Evolutionary conservation across 64 coral and sea anemone genomes (phyloP).

Genomic region (Montipora foliosa): DNA sequence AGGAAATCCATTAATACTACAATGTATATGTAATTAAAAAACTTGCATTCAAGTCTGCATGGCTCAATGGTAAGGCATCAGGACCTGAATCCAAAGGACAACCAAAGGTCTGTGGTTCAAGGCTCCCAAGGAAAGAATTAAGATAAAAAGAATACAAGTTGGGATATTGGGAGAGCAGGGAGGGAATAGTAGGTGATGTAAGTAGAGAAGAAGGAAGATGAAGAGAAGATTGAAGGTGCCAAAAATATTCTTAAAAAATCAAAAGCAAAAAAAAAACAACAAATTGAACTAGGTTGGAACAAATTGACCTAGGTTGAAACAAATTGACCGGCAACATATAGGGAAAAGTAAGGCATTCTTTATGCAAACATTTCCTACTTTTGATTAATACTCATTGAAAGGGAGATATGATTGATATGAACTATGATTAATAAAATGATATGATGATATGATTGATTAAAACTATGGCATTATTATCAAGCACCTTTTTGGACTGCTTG

Average conservation of each 20-base stretch:
- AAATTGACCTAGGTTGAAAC: background rate
- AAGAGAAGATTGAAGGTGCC: constrained; percentile 1
- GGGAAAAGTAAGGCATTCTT: too few relatives aligned
- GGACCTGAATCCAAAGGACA: background rate
- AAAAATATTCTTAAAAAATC: background rate
- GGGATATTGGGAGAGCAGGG: background rate
- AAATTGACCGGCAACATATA: too few relatives aligned
- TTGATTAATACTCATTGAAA: too few relatives aligned
- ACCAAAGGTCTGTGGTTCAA: constrained; percentile 2
- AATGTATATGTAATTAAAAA: background rate
- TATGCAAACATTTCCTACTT: too few relatives aligned
- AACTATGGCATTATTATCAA: too few relatives aligned
- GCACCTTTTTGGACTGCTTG: background rate
- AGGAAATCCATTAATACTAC: background rate
- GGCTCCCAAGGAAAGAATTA: background rate
- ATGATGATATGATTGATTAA: too few relatives aligned
- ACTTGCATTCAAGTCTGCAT: background rate
- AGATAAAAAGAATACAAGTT: background rate
- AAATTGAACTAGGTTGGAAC: background rate
- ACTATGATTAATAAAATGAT: too few relatives aligned
- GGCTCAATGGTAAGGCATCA: background rate
- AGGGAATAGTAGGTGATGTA: background rate
- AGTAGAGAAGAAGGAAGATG: background rate
- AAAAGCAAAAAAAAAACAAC: background rate
- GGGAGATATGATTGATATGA: too few relatives aligned